Conservation (phyloP, 2,113 vertebrate species). For the Chionis minor region DNA sequence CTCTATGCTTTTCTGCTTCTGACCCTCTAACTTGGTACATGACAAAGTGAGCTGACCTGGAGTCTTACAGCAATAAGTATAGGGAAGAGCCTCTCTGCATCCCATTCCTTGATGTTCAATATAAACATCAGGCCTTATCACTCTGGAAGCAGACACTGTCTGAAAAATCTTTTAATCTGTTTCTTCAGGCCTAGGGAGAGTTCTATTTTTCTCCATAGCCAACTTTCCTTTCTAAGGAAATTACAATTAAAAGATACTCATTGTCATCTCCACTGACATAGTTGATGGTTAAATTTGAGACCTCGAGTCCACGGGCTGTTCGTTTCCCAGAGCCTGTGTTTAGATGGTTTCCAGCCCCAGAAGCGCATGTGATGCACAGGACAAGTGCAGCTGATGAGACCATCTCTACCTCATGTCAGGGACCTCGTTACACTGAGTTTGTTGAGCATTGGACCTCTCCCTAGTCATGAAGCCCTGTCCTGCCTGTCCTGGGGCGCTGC, state of each 20-base stretch:
- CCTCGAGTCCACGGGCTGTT: not conserved
- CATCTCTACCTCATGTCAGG: not conserved
- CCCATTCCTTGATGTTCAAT: not conserved
- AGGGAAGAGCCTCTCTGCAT: not conserved
- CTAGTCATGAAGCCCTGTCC: not conserved
- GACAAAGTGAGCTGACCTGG: not conserved
- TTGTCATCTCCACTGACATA: not conserved
- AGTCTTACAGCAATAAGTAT: not conserved
- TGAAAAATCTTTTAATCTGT: not conserved
- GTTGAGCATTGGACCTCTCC: rapidly evolving
- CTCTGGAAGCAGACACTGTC: not conserved
- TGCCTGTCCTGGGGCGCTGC: not conserved
- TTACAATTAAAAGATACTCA: not conserved
- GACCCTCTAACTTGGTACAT: not conserved
- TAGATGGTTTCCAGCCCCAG: not conserved
- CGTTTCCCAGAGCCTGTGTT: not conserved
- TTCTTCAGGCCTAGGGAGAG: not conserved
- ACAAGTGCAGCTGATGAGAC: not conserved
- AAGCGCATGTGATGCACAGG: rapidly evolving
- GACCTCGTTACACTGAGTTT: not conserved
- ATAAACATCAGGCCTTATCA: not conserved
- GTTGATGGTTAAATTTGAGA: not conserved
- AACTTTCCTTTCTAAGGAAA: not conserved
- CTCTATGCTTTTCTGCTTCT: not conserved
- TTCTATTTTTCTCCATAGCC: not conserved